Percentiles rank a stretch among this genome's conserved stretches.
phyloP scores from a whole-genome alignment of 2,888 invertebrate genomes.

The Acleris laterana region DNA sequence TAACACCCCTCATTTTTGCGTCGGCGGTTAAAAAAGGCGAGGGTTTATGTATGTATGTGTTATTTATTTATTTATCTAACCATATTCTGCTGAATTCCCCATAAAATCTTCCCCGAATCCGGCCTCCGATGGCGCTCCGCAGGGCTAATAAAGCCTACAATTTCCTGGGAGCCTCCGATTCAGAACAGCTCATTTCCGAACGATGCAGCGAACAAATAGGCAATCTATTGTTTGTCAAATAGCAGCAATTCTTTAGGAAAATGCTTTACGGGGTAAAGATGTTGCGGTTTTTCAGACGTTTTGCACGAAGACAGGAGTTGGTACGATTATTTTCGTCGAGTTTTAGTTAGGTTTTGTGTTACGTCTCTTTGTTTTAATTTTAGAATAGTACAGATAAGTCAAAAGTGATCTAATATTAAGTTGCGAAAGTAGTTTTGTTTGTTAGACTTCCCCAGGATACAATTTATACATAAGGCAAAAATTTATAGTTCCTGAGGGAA shows the following conservation, averaged over 20 bases:
- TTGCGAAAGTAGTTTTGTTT: no score
- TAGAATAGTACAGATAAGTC: no score
- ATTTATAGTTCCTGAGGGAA: no score
- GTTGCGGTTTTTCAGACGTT: background rate
- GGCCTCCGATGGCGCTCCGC: slow-evolving; percentile 34
- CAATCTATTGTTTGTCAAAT: slow-evolving; percentile 50
- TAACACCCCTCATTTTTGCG: no score
- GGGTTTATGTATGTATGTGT: no score
- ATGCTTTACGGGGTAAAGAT: slow-evolving; percentile 1
- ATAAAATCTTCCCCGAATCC: background rate
- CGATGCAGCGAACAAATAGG: slow-evolving; percentile 46
- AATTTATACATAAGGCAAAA: no score
- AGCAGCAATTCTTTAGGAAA: slow-evolving; percentile 45
- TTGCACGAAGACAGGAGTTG: background rate
- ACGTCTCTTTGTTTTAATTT: background rate
- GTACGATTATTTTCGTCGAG: background rate
- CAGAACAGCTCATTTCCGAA: slow-evolving; percentile 58
- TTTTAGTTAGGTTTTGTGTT: background rate
- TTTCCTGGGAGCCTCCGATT: slow-evolving; percentile 48
- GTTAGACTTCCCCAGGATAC: no score
- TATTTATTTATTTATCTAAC: background rate
- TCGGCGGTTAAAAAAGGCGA: no score
- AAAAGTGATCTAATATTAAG: no score
- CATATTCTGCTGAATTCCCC: background rate
- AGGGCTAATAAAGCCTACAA: slow-evolving; percentile 49